These are phyloP conservation scores for Mizuhopecten yessoensis DNA, from an alignment of 1,140 invertebrate species.

Conservation along the genomic window DNA sequence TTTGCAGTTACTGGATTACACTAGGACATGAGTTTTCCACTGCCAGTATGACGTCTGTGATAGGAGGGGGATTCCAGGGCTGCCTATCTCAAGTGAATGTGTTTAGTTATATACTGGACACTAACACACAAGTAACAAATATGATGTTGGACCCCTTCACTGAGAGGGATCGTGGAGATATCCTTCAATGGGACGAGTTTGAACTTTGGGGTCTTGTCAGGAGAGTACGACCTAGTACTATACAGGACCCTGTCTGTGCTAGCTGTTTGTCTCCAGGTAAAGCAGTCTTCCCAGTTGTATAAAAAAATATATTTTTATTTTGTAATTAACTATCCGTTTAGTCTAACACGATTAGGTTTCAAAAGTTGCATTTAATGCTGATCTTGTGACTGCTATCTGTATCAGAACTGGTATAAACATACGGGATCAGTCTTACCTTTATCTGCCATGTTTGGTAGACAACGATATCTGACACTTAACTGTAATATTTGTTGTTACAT, in stretches of 20 bases:
- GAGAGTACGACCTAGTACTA: not conserved
- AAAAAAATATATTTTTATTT: no score
- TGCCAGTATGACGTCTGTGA: not conserved
- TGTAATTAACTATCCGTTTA: no score
- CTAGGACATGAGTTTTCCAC: not conserved
- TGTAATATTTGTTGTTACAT: no score
- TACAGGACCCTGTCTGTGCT: not conserved
- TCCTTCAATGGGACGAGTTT: slow-evolving; percentile 43
- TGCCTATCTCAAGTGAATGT: slow-evolving; percentile 43
- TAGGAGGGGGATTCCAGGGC: not conserved
- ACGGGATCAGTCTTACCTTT: not conserved
- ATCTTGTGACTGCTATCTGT: no score
- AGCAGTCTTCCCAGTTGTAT: no score
- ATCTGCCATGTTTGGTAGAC: no score
- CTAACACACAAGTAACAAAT: not conserved
- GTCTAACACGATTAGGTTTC: no score
- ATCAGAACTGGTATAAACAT: no score
- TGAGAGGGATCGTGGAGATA: not conserved
- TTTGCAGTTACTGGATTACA: not conserved
- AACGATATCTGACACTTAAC: no score
- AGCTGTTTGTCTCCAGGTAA: not conserved
- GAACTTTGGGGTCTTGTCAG: slow-evolving; percentile 20
- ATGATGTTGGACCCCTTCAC: not conserved
- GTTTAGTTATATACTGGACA: slow-evolving; percentile 7
- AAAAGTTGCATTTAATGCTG: no score